Percentiles rank a stretch among this genome's conserved stretches.
Evolutionary conservation across 2,797 vertebrate genomes (phyloP).

Genomic region (Tympanoctomys barrerae): DNA sequence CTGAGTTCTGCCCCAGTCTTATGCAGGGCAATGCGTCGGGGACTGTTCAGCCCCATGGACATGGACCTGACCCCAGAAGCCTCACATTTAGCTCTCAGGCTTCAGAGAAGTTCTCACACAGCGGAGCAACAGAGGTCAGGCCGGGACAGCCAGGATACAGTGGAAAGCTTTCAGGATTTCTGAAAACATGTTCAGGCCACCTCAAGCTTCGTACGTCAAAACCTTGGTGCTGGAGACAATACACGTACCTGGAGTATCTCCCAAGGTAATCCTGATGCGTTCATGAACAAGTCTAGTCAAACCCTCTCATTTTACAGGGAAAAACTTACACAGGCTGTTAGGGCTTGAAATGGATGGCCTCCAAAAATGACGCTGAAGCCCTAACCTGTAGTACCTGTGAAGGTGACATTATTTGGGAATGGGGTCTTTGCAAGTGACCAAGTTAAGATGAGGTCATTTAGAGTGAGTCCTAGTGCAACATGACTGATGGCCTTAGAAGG

Average conservation of each 20-base stretch:
- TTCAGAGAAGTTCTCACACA: fast-evolving
- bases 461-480: background rate
- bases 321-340: background rate
- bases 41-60: background rate
- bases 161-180: background rate
- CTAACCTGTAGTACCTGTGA: background rate
- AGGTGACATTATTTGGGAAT: background rate
- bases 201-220: background rate
- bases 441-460: background rate
- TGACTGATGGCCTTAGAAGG: background rate
- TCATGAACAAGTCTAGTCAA: background rate
- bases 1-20: background rate
- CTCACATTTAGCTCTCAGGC: background rate
- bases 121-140: fast-evolving
- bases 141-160: background rate
- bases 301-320: background rate
- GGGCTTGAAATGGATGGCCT: background rate
- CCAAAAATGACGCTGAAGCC: background rate
- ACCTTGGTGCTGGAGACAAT: background rate
- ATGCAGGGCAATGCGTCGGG: background rate
- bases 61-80: background rate
- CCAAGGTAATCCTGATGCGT: background rate
- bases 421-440: background rate
- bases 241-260: slow-evolving; percentile 7
- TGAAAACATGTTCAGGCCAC: background rate